These are phyloP conservation scores for Tachuris rubrigastra DNA, from an alignment of 2,113 vertebrate species.

Conservation along the genomic window DNA sequence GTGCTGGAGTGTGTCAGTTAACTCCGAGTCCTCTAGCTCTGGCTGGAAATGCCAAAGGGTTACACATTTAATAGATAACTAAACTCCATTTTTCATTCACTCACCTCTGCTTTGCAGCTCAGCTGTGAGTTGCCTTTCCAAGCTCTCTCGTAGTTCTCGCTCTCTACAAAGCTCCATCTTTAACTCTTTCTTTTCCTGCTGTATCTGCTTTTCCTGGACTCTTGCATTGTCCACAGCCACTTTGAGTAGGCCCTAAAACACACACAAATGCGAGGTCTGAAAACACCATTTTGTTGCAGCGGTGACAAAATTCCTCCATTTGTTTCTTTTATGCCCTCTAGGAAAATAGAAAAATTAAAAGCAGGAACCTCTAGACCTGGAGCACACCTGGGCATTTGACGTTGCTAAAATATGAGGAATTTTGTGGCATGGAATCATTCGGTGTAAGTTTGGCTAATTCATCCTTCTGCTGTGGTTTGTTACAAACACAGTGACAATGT, in stretches of 20 bases:
- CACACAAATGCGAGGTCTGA: not conserved
- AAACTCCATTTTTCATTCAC: conserved; percentile 23
- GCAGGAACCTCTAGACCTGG: not conserved
- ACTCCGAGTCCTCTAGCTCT: not conserved
- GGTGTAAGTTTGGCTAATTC: not conserved
- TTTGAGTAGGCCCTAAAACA: conserved; percentile 86
- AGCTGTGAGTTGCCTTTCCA: conserved; percentile 88
- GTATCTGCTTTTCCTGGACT: conserved; percentile 88
- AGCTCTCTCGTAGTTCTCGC: conserved; percentile 83
- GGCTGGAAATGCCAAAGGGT: conserved; percentile 47
- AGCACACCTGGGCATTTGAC: not conserved
- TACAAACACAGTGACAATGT: not conserved
- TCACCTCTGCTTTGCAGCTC: conserved; percentile 90
- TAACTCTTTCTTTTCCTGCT: conserved; percentile 90
- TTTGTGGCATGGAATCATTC: not conserved
- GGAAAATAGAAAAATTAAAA: not conserved
- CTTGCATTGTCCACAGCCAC: conserved; percentile 89
- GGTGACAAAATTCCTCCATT: not conserved
- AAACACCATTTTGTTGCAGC: not conserved
- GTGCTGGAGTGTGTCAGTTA: not conserved
- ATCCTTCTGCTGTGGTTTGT: not conserved
- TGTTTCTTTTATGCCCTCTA: not conserved
- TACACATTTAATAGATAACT: not conserved
- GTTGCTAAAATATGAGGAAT: not conserved
- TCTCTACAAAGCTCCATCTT: conserved; percentile 88